Conservation (phyloP, 2,888 invertebrate species). For the Drosophila fulvimacula region DNA sequence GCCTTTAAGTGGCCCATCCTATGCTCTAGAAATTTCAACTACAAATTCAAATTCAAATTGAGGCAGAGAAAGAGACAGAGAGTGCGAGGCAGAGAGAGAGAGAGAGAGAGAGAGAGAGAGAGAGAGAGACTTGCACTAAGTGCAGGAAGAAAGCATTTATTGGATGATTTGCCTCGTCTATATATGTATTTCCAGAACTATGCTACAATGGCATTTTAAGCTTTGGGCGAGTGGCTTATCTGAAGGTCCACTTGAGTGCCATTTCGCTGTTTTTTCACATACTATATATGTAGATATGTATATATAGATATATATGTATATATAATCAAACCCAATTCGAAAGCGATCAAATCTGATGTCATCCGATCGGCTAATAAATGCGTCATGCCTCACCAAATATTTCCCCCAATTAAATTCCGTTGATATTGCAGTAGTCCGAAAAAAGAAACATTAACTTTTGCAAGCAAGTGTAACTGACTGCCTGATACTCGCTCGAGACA, state of each 20-base stretch:
- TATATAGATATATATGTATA: slow-evolving; percentile 1
- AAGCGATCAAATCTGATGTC: slow-evolving; percentile 61
- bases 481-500: not conserved
- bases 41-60: slow-evolving; percentile 43
- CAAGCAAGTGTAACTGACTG: not conserved
- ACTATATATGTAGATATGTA: slow-evolving; percentile 3
- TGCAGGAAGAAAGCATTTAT: slow-evolving; percentile 79
- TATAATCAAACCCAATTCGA: slow-evolving; percentile 13
- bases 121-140: slow-evolving; percentile 51
- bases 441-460: not conserved
- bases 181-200: slow-evolving; percentile 13
- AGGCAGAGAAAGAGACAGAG: slow-evolving; percentile 13
- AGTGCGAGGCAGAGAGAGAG: too few species aligned
- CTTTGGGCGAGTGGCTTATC: slow-evolving; percentile 21
- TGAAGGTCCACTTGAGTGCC: slow-evolving; percentile 60
- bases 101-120: not conserved
- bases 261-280: slow-evolving; percentile 1
- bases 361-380: slow-evolving; percentile 52
- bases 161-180: slow-evolving; percentile 40
- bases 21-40: slow-evolving; percentile 22
- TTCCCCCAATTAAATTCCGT: slow-evolving; percentile 16
- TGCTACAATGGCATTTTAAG: slow-evolving; percentile 26
- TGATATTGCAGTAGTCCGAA: slow-evolving; percentile 7
- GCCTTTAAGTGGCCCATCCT: slow-evolving; percentile 74
- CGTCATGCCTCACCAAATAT: slow-evolving; percentile 36